Conservation (phyloP, 1,140 invertebrate genomes). For the Spodoptera litura region DNA sequence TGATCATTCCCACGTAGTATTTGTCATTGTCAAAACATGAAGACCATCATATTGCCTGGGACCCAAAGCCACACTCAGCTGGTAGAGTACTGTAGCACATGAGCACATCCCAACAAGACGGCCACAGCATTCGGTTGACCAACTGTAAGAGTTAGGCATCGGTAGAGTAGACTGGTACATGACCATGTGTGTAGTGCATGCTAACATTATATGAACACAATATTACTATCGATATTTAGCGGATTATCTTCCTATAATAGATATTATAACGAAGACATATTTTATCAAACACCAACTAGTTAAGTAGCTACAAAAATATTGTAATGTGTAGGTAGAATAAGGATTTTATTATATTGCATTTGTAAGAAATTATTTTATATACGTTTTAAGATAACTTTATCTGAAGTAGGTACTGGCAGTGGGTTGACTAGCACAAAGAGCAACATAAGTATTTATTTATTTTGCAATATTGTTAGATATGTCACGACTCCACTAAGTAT, state of each 20-base stretch:
- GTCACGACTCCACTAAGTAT: too few relatives aligned
- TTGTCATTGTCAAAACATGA: too few relatives aligned
- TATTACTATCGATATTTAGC: constrained; percentile 29
- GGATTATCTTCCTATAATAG: constrained; percentile 52
- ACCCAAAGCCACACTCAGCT: too few relatives aligned
- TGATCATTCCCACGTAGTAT: not conserved
- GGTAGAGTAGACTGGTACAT: not conserved
- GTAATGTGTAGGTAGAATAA: constrained; percentile 52
- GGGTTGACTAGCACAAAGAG: constrained; percentile 14
- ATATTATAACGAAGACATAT: constrained; percentile 66
- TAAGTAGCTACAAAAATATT: constrained; percentile 73
- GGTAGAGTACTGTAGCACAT: too few relatives aligned
- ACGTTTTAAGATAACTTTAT: constrained; percentile 25
- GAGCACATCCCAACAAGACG: too few relatives aligned
- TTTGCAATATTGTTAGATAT: too few relatives aligned
- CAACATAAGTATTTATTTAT: not conserved
- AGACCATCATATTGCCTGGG: too few relatives aligned
- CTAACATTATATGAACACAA: constrained; percentile 18
- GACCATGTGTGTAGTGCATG: not conserved
- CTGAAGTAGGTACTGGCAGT: constrained; percentile 1
- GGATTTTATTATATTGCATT: constrained; percentile 56
- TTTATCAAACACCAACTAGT: constrained; percentile 80
- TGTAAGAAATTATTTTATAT: constrained; percentile 45
- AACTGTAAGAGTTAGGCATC: too few relatives aligned
- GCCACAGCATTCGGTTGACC: too few relatives aligned